phyloP scores from a whole-genome alignment of 2,113 vertebrate species.

The Origma solitaria region DNA sequence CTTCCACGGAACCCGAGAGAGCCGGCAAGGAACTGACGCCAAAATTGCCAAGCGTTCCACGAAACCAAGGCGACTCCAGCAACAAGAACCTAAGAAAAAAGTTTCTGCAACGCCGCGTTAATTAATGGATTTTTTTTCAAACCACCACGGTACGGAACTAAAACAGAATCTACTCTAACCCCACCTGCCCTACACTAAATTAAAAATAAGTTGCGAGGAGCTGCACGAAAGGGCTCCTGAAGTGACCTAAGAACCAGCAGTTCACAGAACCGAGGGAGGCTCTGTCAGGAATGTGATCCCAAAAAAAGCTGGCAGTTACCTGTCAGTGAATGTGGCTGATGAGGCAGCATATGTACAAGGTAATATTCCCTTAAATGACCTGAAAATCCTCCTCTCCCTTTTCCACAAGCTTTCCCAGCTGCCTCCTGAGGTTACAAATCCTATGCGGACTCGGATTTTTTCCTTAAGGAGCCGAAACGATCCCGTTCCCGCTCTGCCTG shows the following conservation, averaged over 20 bases:
- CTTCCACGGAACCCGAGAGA: neutral
- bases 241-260: neutral
- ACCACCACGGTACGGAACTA: neutral
- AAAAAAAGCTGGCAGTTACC: neutral
- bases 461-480: neutral
- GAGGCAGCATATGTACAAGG: conserved; percentile 1
- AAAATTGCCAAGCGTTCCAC: neutral
- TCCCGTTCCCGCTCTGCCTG: neutral
- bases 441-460: neutral
- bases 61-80: neutral
- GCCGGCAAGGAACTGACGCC: neutral
- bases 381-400: neutral
- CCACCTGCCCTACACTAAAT: neutral
- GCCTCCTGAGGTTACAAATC: neutral
- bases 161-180: neutral
- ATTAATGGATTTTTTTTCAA: neutral
- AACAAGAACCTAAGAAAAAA: neutral
- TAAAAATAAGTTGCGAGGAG: neutral
- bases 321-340: neutral
- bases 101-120: neutral
- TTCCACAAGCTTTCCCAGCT: neutral
- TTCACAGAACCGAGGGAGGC: neutral
- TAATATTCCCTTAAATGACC: neutral
- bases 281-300: neutral
- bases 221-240: neutral